phyloP scores from a whole-genome alignment of 2,888 invertebrate species.

The Meloe dianella region DNA sequence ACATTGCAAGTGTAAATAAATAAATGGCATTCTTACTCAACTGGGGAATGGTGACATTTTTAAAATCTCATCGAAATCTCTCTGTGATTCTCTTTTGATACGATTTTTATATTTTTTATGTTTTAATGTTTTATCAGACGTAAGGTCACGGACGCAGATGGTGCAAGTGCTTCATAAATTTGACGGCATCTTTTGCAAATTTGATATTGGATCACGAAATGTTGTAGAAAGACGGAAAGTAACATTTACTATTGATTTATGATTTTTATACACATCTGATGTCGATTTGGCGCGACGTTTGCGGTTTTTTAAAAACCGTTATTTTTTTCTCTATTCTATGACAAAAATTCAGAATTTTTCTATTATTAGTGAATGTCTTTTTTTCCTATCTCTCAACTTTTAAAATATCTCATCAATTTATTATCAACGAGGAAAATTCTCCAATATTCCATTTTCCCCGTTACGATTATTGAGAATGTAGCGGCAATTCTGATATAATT shows the following conservation, averaged over 20 bases:
- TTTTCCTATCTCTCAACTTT: background rate
- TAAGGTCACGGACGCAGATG: conserved; percentile 47
- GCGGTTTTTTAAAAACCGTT: background rate
- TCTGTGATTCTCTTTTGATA: background rate
- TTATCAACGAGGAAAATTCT: conserved; percentile 15
- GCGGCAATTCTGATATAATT: conserved; percentile 6
- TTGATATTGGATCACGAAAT: conserved; percentile 50
- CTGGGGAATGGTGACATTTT: background rate
- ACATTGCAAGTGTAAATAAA: too few relatives aligned
- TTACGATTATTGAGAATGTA: conserved; percentile 23
- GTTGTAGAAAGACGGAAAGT: conserved; percentile 43
- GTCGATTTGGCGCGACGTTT: conserved; percentile 6
- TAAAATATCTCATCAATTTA: background rate
- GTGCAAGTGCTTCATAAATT: conserved; percentile 53
- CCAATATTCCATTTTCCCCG: conserved; percentile 20
- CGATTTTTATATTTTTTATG: too few relatives aligned
- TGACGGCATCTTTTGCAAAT: conserved; percentile 53
- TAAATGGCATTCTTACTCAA: too few relatives aligned
- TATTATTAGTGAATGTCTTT: background rate
- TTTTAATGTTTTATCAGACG: conserved; percentile 43
- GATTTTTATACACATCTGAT: conserved; percentile 37
- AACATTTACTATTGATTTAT: conserved; percentile 45
- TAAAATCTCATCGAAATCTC: background rate
- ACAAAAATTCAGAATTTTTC: background rate
- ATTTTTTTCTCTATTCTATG: background rate